Conservation (phyloP, 2,888 invertebrate genomes). For the Cyrtodaria siliqua region DNA sequence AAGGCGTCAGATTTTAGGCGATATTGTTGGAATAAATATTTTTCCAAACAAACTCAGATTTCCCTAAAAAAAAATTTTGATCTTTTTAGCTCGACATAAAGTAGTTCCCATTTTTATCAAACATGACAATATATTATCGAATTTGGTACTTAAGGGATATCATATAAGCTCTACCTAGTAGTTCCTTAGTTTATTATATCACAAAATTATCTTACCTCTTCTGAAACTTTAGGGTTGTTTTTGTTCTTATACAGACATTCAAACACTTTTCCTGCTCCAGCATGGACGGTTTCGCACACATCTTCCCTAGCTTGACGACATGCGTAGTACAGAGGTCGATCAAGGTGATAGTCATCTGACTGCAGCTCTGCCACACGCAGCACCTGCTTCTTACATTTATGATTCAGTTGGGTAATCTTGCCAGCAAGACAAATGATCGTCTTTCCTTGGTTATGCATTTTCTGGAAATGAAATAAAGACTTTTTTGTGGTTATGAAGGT, state of each 20-base stretch:
- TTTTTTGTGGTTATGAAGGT: not conserved
- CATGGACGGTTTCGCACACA: constrained; percentile 90
- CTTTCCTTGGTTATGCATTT: constrained; percentile 90
- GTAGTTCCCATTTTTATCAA: too few relatives aligned
- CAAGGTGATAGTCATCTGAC: constrained; percentile 94
- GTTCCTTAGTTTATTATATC: too few relatives aligned
- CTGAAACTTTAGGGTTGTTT: constrained; percentile 89
- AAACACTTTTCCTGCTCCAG: constrained; percentile 94
- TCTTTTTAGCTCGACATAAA: too few relatives aligned
- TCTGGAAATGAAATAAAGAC: constrained; percentile 63
- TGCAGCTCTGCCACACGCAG: constrained; percentile 95
- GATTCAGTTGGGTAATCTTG: constrained; percentile 87
- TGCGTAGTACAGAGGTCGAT: constrained; percentile 95
- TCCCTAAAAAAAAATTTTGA: too few relatives aligned
- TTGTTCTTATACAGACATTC: constrained; percentile 95
- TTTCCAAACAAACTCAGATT: too few relatives aligned
- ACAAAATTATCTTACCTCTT: too few relatives aligned
- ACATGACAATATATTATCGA: too few relatives aligned
- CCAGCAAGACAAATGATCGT: constrained; percentile 94
- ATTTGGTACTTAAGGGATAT: too few relatives aligned
- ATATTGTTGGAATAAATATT: too few relatives aligned
- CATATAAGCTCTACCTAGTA: too few relatives aligned
- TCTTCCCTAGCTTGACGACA: constrained; percentile 93
- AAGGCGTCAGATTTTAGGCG: too few relatives aligned
- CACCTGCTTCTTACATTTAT: constrained; percentile 92